Conservation (phyloP, 2,113 vertebrate species). For the Pseudolaguvia tuberculata region DNA sequence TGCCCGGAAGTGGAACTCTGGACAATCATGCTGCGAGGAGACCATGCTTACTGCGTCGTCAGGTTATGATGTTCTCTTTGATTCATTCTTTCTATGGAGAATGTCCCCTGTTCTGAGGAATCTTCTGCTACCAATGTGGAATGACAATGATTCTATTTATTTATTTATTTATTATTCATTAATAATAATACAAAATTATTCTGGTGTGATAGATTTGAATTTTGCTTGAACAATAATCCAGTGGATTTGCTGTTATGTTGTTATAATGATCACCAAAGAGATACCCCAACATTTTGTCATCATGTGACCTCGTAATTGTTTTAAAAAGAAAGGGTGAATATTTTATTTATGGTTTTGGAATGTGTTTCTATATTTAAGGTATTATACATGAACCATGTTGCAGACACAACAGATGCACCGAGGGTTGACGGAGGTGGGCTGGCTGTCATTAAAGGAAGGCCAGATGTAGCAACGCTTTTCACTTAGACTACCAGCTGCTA, state of each 20-base stretch:
- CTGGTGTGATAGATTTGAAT: no score
- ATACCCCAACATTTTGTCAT: background rate
- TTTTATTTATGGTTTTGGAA: background rate
- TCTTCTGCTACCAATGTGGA: background rate
- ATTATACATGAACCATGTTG: background rate
- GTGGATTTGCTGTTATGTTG: no score
- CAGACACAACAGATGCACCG: conserved; percentile 1
- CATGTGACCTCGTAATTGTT: background rate
- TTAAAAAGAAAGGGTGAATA: background rate
- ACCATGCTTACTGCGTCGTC: no score
- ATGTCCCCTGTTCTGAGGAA: background rate
- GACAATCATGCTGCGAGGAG: no score
- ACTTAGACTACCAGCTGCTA: conserved; percentile 13
- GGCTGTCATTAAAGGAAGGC: conserved; percentile 14
- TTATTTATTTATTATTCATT: background rate
- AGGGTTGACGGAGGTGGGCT: conserved; percentile 8
- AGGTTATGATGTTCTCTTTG: no score
- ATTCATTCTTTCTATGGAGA: background rate
- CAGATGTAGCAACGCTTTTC: conserved; percentile 2
- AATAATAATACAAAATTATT: no score
- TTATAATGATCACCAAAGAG: no score
- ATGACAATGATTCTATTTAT: background rate
- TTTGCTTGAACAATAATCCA: no score
- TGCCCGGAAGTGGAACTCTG: no score
- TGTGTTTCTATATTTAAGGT: no score